These are phyloP conservation scores for Diabrotica balteata DNA, from an alignment of 2,888 invertebrate species.

Conservation along the genomic window DNA sequence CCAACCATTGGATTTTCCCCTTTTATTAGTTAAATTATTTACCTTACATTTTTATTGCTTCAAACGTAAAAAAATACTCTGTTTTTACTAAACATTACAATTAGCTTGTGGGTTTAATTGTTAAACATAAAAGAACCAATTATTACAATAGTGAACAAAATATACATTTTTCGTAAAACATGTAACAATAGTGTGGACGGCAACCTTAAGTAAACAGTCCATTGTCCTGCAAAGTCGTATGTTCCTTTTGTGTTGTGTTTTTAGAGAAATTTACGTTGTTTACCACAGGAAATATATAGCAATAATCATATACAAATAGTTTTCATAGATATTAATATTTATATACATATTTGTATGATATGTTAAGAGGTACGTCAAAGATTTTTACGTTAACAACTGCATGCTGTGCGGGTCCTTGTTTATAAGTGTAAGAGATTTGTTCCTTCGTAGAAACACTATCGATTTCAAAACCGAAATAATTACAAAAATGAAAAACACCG, in stretches of 20 bases:
- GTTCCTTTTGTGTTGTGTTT: slow-evolving; percentile 52
- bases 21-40: too few species aligned
- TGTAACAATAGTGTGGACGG: background rate
- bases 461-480: too few species aligned
- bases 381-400: slow-evolving; percentile 36
- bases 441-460: background rate
- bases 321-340: slow-evolving; percentile 48
- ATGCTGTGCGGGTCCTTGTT: slow-evolving; percentile 28
- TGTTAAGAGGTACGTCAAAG: slow-evolving; percentile 38
- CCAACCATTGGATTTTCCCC: too few species aligned
- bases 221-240: slow-evolving; percentile 51
- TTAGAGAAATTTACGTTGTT: slow-evolving; percentile 47
- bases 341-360: slow-evolving; percentile 43
- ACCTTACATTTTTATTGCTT: too few species aligned
- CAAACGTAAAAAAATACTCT: too few species aligned
- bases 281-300: slow-evolving; percentile 59
- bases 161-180: too few species aligned
- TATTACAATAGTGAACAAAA: too few species aligned
- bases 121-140: too few species aligned
- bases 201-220: slow-evolving; percentile 1
- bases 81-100: too few species aligned
- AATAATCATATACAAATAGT: slow-evolving; percentile 58
- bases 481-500: too few species aligned
- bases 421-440: slow-evolving; percentile 13
- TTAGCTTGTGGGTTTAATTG: too few species aligned